Percentiles rank a stretch among this genome's conserved stretches.
These are phyloP conservation scores for Pao palembangensis DNA, from an alignment of 2,113 vertebrate species.

Conservation along the genomic window DNA sequence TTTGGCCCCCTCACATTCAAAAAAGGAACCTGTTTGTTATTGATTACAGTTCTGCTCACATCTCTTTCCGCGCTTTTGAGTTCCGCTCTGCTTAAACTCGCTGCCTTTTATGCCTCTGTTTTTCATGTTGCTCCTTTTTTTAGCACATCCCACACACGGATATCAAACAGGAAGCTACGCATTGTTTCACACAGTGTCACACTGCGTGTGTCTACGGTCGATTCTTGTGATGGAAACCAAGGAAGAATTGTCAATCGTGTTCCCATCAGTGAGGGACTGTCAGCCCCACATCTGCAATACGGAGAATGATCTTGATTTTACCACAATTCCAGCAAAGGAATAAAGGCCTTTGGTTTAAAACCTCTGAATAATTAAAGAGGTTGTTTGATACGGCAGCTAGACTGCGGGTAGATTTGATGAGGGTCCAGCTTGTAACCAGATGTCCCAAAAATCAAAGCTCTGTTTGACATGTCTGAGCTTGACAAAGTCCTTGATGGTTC, in stretches of 20 bases:
- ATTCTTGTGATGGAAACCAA: slow-evolving; percentile 30
- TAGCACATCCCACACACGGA: slow-evolving; percentile 11
- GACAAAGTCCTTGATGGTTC: slow-evolving; percentile 42
- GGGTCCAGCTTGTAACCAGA: slow-evolving; percentile 27
- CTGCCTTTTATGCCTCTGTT: slow-evolving; percentile 14
- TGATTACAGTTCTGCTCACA: slow-evolving; percentile 23
- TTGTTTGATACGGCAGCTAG: slow-evolving; percentile 32
- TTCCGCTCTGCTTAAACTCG: slow-evolving; percentile 12
- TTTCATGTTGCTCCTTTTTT: neutral
- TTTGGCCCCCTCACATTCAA: neutral
- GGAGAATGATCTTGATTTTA: slow-evolving; percentile 1
- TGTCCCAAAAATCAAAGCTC: slow-evolving; percentile 44
- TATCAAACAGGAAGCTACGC: slow-evolving; percentile 8
- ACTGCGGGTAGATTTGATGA: slow-evolving; percentile 36
- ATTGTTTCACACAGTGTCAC: neutral
- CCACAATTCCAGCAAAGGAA: slow-evolving; percentile 5
- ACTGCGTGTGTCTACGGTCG: neutral
- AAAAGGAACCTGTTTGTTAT: slow-evolving; percentile 22
- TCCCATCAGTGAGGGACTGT: neutral
- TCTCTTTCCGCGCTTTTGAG: slow-evolving; percentile 18
- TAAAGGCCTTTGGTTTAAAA: slow-evolving; percentile 17
- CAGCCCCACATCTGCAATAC: slow-evolving; percentile 44
- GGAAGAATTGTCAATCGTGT: slow-evolving; percentile 34
- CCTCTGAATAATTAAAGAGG: slow-evolving; percentile 45
- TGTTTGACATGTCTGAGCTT: slow-evolving; percentile 29